These are phyloP conservation scores for Drosophila paranaensis DNA, from an alignment of 2,888 invertebrate genomes.

Conservation along the genomic window DNA sequence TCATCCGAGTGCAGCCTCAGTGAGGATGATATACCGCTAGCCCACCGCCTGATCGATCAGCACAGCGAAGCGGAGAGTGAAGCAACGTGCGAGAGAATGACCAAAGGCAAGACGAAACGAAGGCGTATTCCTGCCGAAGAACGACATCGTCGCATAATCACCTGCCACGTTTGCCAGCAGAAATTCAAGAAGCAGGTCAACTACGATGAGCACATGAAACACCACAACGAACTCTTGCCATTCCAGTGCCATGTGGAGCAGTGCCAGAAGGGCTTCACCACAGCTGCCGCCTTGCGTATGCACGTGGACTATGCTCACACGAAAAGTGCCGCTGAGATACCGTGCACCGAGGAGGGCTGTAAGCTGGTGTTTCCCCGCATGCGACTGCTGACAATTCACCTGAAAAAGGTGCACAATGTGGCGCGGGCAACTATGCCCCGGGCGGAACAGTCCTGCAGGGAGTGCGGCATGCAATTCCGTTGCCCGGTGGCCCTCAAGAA, in stretches of 20 bases:
- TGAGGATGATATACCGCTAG: conserved; percentile 75
- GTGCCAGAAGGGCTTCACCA: conserved; percentile 81
- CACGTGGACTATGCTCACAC: conserved; percentile 80
- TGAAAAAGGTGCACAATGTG: conserved; percentile 78
- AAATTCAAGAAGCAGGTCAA: conserved; percentile 77
- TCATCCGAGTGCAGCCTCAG: conserved; percentile 41
- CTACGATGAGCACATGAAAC: conserved; percentile 81
- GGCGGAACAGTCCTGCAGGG: conserved; percentile 72
- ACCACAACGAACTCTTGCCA: conserved; percentile 81
- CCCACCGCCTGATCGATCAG: conserved; percentile 49
- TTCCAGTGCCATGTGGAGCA: conserved; percentile 76
- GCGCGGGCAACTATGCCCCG: conserved; percentile 58
- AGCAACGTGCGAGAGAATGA: not conserved
- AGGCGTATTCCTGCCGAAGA: conserved; percentile 49
- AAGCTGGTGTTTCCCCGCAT: conserved; percentile 74
- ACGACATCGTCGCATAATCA: conserved; percentile 61
- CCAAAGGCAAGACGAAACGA: conserved; percentile 30
- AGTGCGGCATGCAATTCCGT: conserved; percentile 80
- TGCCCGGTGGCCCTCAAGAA: conserved; percentile 82
- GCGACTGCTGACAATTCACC: conserved; percentile 80
- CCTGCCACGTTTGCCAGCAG: conserved; percentile 78
- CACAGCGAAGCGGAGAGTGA: conserved; percentile 9
- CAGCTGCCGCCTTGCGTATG: conserved; percentile 76
- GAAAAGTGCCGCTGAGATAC: conserved; percentile 66
- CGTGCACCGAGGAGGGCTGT: conserved; percentile 78